These are phyloP conservation scores for Diarsia mendica DNA, from an alignment of 2,888 invertebrate genomes.

Conservation along the genomic window DNA sequence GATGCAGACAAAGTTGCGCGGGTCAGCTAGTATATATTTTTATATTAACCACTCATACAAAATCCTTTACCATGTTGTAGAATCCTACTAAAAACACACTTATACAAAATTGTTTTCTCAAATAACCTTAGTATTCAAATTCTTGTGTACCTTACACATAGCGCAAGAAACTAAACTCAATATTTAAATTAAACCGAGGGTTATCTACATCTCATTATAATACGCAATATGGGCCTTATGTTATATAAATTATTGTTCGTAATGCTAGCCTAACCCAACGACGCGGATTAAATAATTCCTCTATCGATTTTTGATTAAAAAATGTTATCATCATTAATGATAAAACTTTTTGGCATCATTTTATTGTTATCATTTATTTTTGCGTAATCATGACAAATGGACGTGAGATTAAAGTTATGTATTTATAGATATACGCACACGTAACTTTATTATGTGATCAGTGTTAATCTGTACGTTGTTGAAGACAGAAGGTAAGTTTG, in stretches of 20 bases:
- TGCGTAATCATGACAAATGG: conserved; percentile 8
- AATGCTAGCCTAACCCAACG: neutral
- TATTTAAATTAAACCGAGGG: conserved; percentile 64
- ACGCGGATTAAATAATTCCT: neutral
- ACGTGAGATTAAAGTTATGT: conserved; percentile 16
- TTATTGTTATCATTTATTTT: no score
- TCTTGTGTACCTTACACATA: conserved; percentile 41
- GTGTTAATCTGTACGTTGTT: neutral
- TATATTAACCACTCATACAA: neutral
- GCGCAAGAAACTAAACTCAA: conserved; percentile 62
- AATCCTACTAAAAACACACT: conserved; percentile 36
- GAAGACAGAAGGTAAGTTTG: conserved; percentile 32
- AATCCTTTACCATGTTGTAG: conserved; percentile 2
- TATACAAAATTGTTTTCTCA: conserved; percentile 47
- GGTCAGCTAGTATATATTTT: no score
- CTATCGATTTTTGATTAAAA: conserved; percentile 4
- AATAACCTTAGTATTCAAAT: conserved; percentile 63
- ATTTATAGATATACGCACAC: neutral
- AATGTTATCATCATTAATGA: conserved; percentile 5
- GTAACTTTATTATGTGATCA: neutral
- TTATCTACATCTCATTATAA: conserved; percentile 68
- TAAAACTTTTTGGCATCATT: conserved; percentile 1
- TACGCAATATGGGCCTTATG: conserved; percentile 55
- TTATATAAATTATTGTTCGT: no score
- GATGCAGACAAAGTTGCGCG: no score